A percentile compares a stretch with the other conserved stretches of the same genome.
Evolutionary conservation across 1,140 invertebrate species (phyloP).

Genomic region (Bombus pascuorum): DNA sequence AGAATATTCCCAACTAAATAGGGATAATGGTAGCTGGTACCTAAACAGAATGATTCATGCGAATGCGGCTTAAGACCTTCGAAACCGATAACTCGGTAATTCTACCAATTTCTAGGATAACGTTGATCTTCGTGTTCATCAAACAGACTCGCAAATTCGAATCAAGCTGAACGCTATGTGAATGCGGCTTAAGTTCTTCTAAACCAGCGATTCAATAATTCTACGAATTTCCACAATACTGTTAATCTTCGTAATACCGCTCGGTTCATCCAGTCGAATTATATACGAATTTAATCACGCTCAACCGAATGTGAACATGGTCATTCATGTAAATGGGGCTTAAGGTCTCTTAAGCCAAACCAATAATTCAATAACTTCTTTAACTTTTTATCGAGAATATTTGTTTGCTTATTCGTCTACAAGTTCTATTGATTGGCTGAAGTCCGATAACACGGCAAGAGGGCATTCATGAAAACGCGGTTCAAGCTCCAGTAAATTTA

Average conservation of each 20-base stretch:
- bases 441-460: too few species aligned
- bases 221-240: neutral
- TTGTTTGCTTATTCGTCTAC: too few species aligned
- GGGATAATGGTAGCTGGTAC: too few species aligned
- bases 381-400: neutral
- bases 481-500: too few species aligned
- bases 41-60: neutral
- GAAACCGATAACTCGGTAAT: neutral
- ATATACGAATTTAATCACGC: neutral
- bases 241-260: neutral
- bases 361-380: neutral
- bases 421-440: too few species aligned
- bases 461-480: too few species aligned
- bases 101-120: neutral
- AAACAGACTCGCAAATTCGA: neutral
- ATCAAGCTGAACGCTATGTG: neutral
- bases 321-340: neutral
- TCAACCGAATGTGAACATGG: too few species aligned
- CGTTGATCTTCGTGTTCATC: neutral
- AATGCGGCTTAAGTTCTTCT: neutral
- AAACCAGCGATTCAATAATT: neutral
- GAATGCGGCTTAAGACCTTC: neutral
- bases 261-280: neutral
- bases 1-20: neutral
- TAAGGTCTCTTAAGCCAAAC: neutral